These are phyloP conservation scores for Elegia similella DNA, from an alignment of 2,888 invertebrate genomes.

Conservation along the genomic window DNA sequence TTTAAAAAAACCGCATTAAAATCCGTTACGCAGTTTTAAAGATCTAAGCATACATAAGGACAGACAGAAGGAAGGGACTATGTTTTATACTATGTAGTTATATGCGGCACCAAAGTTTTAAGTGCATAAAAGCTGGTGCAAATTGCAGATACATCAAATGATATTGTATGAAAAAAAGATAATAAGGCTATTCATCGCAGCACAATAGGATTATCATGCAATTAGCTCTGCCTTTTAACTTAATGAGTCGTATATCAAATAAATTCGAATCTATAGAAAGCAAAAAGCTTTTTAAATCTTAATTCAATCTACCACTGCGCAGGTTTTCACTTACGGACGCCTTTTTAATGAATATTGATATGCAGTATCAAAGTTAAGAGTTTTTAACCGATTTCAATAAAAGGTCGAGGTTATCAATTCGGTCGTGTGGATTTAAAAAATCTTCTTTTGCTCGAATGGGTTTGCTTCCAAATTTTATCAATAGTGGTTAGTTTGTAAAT, in stretches of 20 bases:
- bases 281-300: constrained; percentile 9
- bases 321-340: constrained; percentile 9
- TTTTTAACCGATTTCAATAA: background rate
- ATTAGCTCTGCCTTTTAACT: constrained; percentile 3
- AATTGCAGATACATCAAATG: background rate
- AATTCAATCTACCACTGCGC: constrained; percentile 9
- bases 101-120: too few species aligned
- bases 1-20: too few species aligned
- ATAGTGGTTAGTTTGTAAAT: too few species aligned
- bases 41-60: too few species aligned
- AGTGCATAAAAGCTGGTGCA: background rate
- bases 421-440: too few species aligned
- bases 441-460: too few species aligned
- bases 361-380: background rate
- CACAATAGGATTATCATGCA: background rate
- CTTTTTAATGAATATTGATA: constrained; percentile 17
- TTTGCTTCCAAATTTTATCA: too few species aligned
- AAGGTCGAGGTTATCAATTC: background rate
- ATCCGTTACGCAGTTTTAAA: too few species aligned
- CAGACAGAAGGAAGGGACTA: too few species aligned
- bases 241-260: constrained; percentile 7
- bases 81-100: too few species aligned
- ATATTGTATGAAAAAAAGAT: background rate
- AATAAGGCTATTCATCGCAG: background rate
- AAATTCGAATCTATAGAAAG: background rate